Conservation (phyloP, 2,888 invertebrate genomes). For the Scelioninae gen. 1 region DNA sequence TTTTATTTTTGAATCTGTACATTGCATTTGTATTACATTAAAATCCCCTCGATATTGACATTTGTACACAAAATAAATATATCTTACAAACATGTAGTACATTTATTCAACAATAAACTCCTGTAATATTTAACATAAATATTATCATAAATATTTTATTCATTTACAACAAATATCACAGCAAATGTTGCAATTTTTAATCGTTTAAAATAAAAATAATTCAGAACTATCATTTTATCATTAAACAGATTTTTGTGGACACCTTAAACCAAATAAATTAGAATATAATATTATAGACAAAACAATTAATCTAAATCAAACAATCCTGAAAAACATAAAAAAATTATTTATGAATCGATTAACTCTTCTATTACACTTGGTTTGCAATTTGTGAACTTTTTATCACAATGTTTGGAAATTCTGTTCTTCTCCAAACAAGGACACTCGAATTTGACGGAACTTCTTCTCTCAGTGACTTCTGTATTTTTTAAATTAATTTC, state of each 20-base stretch:
- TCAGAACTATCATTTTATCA: background rate
- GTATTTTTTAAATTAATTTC: background rate
- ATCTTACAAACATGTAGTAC: background rate
- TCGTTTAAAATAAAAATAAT: background rate
- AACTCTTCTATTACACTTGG: conserved; percentile 75
- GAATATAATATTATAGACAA: background rate
- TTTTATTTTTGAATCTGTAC: too few species aligned
- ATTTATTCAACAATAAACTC: conserved; percentile 26
- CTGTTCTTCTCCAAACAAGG: conserved; percentile 72
- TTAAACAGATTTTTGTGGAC: background rate
- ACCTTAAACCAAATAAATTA: background rate
- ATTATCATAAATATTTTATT: background rate
- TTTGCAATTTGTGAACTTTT: conserved; percentile 72
- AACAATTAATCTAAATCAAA: background rate
- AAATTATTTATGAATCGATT: conserved; percentile 51
- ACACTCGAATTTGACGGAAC: conserved; percentile 74
- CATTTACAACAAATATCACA: conserved; percentile 27
- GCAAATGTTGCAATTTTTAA: background rate
- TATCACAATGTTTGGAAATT: conserved; percentile 72
- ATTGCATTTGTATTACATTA: too few species aligned
- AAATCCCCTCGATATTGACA: too few species aligned
- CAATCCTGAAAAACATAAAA: background rate
- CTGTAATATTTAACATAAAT: conserved; percentile 28
- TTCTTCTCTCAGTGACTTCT: conserved; percentile 8
- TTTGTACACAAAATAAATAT: too few species aligned